Base-by-base conservation (phyloP, 2,888 invertebrate genomes). In the Thymelicus sylvestris region DNA sequence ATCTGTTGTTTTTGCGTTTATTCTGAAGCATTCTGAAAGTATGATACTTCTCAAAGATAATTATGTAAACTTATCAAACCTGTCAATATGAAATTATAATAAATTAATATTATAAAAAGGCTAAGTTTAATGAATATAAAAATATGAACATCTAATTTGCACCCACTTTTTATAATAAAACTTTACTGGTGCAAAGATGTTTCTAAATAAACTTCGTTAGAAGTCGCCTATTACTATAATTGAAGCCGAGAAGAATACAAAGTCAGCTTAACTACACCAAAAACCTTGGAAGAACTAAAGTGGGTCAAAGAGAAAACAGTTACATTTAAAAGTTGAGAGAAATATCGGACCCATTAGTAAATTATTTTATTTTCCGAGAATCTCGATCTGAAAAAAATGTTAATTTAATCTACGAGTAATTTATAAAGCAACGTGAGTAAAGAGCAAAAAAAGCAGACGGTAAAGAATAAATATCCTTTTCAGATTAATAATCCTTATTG, bases 191-290 rank as follows among this genome's bases (percentile, higher is more conserved):
- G 50, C 39, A 61, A 19, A 13, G 48, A 38, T 39, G 50, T 67
- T 61, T 61, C 50, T 60, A 48, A 19, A 10, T 50, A 67, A 67
- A 67, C 38, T 47, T 57, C 41, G 47, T 24, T 41, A 61, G 50
- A 60, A 60, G 39, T 39, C 39, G 39, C 12, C 67, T 50, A 61
- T 67, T 50, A 67, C 60, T 61, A 61, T 67, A 67, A 67, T 67
- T 67, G 60, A 67, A 67, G 60, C 57, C 60, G 67, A 47, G 10
- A 38, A n/a, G 60, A 61, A 67, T 61, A 60, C 31, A 61, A 67
- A 67, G 50, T 67, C 12, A 67, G 39, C 41, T 44, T 60, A 19
- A 60, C 55, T 55, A 55, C 10, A 24, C 55, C 24, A 24, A 55
- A 19, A 38, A 12, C 60, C 48, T 13, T 31, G 60, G 31, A 39